Base-by-base conservation (phyloP, 2,888 invertebrate species). In the Drosophila nr. perissopoda region DNA sequence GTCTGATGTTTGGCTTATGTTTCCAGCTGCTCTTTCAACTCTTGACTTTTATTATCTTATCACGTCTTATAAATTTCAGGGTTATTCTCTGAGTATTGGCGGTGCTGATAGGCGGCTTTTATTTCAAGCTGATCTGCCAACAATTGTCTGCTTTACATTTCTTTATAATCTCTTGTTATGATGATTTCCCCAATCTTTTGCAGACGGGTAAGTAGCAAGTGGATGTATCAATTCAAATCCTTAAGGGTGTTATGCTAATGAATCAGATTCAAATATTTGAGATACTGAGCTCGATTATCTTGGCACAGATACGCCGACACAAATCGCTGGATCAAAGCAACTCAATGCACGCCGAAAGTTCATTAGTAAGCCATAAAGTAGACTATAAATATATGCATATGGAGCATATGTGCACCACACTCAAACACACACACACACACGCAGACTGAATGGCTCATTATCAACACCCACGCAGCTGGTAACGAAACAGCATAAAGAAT, bases 281-380 rank as follows among this genome's bases (percentile, higher is more conserved):
- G 58, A 8, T 16, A 38, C 62, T 59, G 42, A 40, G 46, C 52
- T 46, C 59, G 42, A 70, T 70, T 76, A 63, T 66, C 27, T 49
- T 10, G n/a, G 25, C 62, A 60, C 52, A 66, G 60, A 67, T 54
- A 51, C 42, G 51, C 63, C 51, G 29, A 38, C 25, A 40, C 52
- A 76, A 71, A 60, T 70, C 77, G 64, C 51, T 49, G 78, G 81
- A 82, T 75, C 82, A 79, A 84, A 89, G 88, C 66, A 66, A 63
- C 70, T 53, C 57, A 48, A 59, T 70, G 70, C 40, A 25, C 49
- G 85, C 83, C 88, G 90, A 90, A 85, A 85, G 85, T 85, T 85
- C 85, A 85, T 85, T 85, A 85, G 90, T 85, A 85, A 90, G 89
- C 85, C 90, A 83, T 88, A 85, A 89, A 88, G 90, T 70, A 83